Percentiles rank a stretch among this genome's conserved stretches.
These are phyloP conservation scores for Coptodon rendalli DNA, from an alignment of 2,113 vertebrate species.

Conservation along the genomic window DNA sequence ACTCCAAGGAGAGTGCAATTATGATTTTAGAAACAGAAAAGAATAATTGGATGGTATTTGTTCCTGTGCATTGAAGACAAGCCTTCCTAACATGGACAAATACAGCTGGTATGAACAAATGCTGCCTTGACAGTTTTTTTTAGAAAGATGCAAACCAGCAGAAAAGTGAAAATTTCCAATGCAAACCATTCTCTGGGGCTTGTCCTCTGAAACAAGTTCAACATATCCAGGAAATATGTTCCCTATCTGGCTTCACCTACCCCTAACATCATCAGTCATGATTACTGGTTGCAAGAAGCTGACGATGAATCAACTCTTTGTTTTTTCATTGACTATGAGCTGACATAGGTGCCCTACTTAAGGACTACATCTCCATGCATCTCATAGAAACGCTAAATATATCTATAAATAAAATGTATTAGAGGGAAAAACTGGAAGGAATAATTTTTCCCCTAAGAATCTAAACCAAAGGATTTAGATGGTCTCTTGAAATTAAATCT, in stretches of 20 bases:
- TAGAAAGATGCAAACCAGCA: neutral
- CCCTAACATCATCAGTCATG: neutral
- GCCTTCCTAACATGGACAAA: neutral
- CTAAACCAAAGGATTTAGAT: neutral
- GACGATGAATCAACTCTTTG: neutral
- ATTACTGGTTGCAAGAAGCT: neutral
- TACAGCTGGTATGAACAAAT: neutral
- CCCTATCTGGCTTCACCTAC: neutral
- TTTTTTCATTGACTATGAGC: neutral
- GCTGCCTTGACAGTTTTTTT: accelerated
- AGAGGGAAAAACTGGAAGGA: neutral
- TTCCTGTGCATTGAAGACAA: neutral
- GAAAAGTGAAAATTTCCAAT: neutral
- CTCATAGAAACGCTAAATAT: neutral
- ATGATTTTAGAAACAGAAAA: accelerated
- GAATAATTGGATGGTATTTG: neutral
- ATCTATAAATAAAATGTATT: neutral
- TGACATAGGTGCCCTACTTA: neutral
- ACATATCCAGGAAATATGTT: neutral
- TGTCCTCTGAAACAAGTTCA: neutral
- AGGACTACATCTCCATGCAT: accelerated
- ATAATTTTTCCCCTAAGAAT: neutral
- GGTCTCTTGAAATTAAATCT: accelerated
- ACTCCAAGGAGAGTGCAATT: neutral
- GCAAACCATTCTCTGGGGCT: neutral